Evolutionary conservation across 1,140 invertebrate genomes (phyloP), one percentile per base, ranked within the genome.

Genomic region (Thalassaphorura encarpata): DNA sequence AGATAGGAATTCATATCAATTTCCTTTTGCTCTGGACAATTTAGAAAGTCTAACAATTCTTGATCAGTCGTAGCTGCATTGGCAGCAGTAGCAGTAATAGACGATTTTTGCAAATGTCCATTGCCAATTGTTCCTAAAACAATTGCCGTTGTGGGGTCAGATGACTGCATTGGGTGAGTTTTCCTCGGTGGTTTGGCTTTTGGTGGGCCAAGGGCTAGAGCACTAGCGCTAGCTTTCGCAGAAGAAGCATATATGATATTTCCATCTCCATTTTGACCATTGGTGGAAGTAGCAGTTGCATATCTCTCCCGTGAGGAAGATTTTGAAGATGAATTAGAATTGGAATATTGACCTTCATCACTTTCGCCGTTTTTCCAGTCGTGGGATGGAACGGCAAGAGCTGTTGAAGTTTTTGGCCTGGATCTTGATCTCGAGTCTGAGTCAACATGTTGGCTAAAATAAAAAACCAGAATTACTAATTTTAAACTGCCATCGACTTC

Each of bases 41-140:
- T 61, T 2, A 61, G 49, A 29, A 55, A 61, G 19, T 50, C 45
- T 23, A 61, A 29, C 26, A 61, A 47, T 27, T 61, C 49, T 49
- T 56, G 54, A 28, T 61, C 59, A 13, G 54, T 48, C 45, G 27
- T 19, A 8, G 26, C 6, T 19, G 8, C n/a, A 29, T 16, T 28
- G 23, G 39, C 43, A 27, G 24, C 11, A 21, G 31, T 24, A 36
- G 18, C 19, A 28, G 4, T 23, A 3, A n/a, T 3, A 43, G 23
- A 40, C 13, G 15, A 11, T 21, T 4, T 26, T 52, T 6, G 19
- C 16, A 43, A n/a, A n/a, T n/a, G n/a, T n/a, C n/a, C n/a, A n/a
- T n/a, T n/a, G n/a, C n/a, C n/a, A n/a, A n/a, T n/a, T n/a, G n/a
- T 18, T 21, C 11, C 19, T 42, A 11, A 23, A 13, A 6, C 8